Evolutionary conservation across 1,140 invertebrate genomes (phyloP).

Genomic region (Drosophila rhopaloa): DNA sequence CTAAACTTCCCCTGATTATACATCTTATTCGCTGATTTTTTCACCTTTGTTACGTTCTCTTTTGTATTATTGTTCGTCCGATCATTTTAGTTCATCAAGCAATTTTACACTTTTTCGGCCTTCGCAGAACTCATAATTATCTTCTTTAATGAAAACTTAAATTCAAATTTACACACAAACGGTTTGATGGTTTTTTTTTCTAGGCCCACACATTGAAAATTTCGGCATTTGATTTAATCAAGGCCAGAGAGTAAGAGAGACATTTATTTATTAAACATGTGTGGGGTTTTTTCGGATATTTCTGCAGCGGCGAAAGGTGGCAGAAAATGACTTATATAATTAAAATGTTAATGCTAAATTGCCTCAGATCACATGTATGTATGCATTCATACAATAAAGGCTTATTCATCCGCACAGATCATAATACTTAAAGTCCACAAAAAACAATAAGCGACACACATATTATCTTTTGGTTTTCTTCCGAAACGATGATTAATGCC

Average conservation of each 20-base stretch:
- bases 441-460: slow-evolving; percentile 15
- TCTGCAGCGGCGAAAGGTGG: slow-evolving; percentile 21
- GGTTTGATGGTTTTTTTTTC: slow-evolving; percentile 12
- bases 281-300: slow-evolving; percentile 22
- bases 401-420: slow-evolving; percentile 42
- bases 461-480: slow-evolving; percentile 34
- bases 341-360: slow-evolving; percentile 29
- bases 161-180: slow-evolving; percentile 39
- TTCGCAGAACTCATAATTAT: slow-evolving; percentile 37
- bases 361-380: slow-evolving; percentile 6
- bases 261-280: slow-evolving; percentile 48
- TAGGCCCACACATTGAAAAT: slow-evolving; percentile 31
- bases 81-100: slow-evolving; percentile 10
- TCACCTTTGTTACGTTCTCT: slow-evolving; percentile 17
- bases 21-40: slow-evolving; percentile 3
- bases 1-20: background rate
- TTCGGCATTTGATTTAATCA: slow-evolving; percentile 38
- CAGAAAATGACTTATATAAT: slow-evolving; percentile 46
- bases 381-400: slow-evolving; percentile 16
- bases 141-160: slow-evolving; percentile 36
- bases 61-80: slow-evolving; percentile 13
- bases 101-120: slow-evolving; percentile 29
- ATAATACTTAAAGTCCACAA: slow-evolving; percentile 30
- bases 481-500: slow-evolving; percentile 45
- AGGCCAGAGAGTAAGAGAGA: slow-evolving; percentile 41